phyloP scores from a whole-genome alignment of 2,888 invertebrate genomes.

The Drosophila crucigera region DNA sequence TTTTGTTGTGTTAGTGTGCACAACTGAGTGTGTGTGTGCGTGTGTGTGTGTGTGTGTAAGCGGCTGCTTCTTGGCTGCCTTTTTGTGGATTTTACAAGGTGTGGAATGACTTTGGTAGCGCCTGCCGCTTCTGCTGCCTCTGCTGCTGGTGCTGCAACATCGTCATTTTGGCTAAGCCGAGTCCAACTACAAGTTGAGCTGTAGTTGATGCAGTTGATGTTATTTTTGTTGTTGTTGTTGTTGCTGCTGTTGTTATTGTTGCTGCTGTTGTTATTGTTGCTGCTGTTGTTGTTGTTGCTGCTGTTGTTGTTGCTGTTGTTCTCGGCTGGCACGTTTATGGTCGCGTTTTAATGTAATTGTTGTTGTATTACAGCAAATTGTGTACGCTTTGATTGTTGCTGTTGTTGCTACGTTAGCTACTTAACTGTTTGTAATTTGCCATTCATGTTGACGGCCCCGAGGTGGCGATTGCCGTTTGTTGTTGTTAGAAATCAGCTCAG shows the following conservation, averaged over 20 bases:
- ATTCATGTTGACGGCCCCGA: conserved; percentile 74
- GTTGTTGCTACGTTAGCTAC: conserved; percentile 53
- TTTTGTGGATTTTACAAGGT: conserved; percentile 81
- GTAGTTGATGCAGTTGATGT: conserved; percentile 30
- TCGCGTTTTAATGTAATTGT: conserved; percentile 83
- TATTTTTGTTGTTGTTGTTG: conserved; percentile 21
- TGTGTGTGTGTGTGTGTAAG: conserved; percentile 28
- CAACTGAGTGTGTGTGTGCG: conserved; percentile 7
- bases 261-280: conserved; percentile 14
- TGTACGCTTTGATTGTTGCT: conserved; percentile 62
- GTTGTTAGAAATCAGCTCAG: conserved; percentile 56
- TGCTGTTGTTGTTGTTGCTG: conserved; percentile 29
- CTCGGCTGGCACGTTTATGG: conserved; percentile 72
- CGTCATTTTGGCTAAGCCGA: conserved; percentile 65
- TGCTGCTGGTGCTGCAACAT: conserved; percentile 28
- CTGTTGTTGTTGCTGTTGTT: conserved; percentile 22
- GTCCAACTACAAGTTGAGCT: conserved; percentile 43
- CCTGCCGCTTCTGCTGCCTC: conserved; percentile 55
- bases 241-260: no score
- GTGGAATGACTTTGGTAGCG: conserved; percentile 82
- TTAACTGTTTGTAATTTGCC: conserved; percentile 74
- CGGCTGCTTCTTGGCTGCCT: conserved; percentile 57
- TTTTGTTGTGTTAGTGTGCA: conserved; percentile 14
- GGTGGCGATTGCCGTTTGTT: conserved; percentile 70
- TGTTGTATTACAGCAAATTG: conserved; percentile 80